Evolutionary conservation across 2,888 invertebrate species (phyloP).

Genomic region (Laothoe populi): DNA sequence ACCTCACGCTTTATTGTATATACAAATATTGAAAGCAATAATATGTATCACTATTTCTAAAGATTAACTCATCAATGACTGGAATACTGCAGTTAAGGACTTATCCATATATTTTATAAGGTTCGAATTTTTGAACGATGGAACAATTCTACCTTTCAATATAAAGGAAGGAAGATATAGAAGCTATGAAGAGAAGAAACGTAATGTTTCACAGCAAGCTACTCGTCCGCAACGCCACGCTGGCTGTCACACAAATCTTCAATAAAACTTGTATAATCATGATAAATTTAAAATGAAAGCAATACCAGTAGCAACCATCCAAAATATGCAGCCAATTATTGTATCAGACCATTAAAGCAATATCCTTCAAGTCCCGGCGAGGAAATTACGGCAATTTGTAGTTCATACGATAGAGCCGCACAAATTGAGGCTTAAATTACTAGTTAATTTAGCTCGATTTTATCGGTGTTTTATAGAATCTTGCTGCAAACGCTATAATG

Average conservation of each 20-base stretch:
- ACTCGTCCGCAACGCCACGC: too few species aligned
- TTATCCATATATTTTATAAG: too few species aligned
- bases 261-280: neutral
- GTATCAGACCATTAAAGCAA: constrained; percentile 25
- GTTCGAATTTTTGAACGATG: too few species aligned
- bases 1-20: neutral
- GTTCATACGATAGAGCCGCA: constrained; percentile 32
- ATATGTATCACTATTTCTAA: neutral
- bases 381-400: constrained; percentile 33
- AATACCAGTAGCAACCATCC: constrained; percentile 6
- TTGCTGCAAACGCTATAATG: neutral
- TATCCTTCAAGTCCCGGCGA: constrained; percentile 26
- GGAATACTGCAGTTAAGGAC: too few species aligned
- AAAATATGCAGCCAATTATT: constrained; percentile 24
- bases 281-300: neutral
- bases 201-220: too few species aligned
- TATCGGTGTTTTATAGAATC: neutral
- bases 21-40: neutral
- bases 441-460: constrained; percentile 3
- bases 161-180: too few species aligned
- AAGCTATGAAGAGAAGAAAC: too few species aligned
- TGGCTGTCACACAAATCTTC: too few species aligned
- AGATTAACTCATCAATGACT: too few species aligned
- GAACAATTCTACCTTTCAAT: too few species aligned
- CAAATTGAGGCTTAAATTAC: constrained; percentile 15